Evolutionary conservation across 2,888 invertebrate genomes (phyloP).

Genomic region (Drosophila macrospina): DNA sequence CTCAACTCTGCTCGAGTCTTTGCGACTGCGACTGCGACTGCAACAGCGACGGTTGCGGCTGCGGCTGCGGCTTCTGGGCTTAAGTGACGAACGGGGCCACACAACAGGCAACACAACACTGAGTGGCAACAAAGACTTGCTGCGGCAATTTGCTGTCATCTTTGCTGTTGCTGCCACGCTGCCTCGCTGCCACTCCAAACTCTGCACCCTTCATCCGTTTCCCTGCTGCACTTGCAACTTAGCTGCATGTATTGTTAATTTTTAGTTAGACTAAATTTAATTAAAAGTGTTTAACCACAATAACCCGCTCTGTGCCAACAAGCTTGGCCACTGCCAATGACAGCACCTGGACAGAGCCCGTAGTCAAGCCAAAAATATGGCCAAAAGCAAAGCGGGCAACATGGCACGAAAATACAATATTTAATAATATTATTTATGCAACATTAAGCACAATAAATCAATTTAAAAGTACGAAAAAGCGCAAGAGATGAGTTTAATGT

Average conservation of each 20-base stretch:
- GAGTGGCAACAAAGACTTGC: slow-evolving; percentile 34
- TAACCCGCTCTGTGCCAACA: not conserved
- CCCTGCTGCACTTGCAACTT: no score
- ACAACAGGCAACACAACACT: slow-evolving; percentile 20
- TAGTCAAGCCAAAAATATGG: no score
- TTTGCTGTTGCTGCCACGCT: slow-evolving; percentile 15
- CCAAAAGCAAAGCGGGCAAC: no score
- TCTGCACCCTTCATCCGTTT: slow-evolving; percentile 11
- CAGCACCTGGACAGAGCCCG: slow-evolving; percentile 24
- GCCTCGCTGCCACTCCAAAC: not conserved
- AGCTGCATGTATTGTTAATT: slow-evolving; percentile 46
- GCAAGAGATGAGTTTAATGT: no score
- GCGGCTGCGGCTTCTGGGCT: slow-evolving; percentile 53
- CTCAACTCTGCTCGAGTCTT: slow-evolving; percentile 34
- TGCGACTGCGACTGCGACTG: slow-evolving; percentile 25
- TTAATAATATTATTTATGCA: not conserved
- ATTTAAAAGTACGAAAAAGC: not conserved
- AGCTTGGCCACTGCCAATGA: slow-evolving; percentile 18
- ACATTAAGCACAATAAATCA: not conserved
- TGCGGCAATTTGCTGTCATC: slow-evolving; percentile 27
- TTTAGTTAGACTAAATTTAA: slow-evolving; percentile 45
- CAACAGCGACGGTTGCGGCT: slow-evolving; percentile 24
- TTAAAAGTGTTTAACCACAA: slow-evolving; percentile 19
- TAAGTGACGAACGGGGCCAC: slow-evolving; percentile 56
- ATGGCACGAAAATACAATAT: no score